Conservation (phyloP, 2,113 vertebrate species). For the Prinia subflava region DNA sequence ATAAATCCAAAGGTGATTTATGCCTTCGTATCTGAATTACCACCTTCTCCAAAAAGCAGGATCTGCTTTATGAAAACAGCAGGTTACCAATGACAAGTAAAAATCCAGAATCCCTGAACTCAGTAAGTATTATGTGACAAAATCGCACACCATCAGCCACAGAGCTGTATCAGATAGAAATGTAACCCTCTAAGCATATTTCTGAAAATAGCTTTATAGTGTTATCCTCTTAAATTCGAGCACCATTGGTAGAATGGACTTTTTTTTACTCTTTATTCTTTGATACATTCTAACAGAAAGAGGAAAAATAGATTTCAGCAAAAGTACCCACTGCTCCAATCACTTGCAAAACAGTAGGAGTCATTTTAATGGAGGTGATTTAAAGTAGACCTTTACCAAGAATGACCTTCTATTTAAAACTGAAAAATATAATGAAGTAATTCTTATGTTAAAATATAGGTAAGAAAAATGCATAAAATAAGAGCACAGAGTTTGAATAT, state of each 20-base stretch:
- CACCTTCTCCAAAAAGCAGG: background rate
- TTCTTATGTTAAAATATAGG: background rate
- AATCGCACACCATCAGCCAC: background rate
- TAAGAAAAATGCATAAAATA: background rate
- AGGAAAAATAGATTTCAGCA: slow-evolving; percentile 8
- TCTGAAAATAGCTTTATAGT: slow-evolving; percentile 16
- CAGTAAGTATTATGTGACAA: background rate
- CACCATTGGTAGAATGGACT: background rate
- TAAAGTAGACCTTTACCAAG: background rate
- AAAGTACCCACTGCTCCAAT: slow-evolving; percentile 10
- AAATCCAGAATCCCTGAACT: background rate
- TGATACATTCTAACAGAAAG: background rate
- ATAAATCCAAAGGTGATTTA: background rate
- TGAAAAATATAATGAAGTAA: background rate
- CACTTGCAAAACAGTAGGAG: slow-evolving; percentile 28
- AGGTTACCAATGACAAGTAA: background rate
- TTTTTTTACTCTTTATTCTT: background rate
- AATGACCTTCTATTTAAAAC: background rate
- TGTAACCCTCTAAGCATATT: background rate
- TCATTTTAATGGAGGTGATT: slow-evolving; percentile 33
- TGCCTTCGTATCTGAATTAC: background rate
- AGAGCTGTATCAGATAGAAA: background rate
- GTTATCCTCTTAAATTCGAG: background rate
- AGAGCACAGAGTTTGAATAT: background rate
- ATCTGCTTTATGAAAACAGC: background rate